phyloP scores from a whole-genome alignment of 2,888 invertebrate species.

The Rutpela maculata region DNA sequence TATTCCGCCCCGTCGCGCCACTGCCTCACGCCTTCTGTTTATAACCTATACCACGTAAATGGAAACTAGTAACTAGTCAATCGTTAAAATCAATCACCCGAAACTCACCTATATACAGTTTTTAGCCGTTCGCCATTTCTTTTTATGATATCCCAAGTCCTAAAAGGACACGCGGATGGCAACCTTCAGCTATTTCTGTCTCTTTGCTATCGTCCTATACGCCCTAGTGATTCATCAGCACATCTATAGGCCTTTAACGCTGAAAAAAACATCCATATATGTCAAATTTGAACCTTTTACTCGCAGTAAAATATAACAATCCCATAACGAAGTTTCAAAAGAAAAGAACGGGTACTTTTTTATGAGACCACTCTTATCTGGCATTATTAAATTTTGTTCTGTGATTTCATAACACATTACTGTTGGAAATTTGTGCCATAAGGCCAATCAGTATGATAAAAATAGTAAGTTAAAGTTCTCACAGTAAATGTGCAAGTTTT shows the following conservation, averaged over 20 bases:
- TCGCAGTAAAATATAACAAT: constrained; percentile 9
- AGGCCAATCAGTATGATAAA: not conserved
- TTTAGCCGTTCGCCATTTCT: constrained; percentile 24
- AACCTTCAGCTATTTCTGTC: constrained; percentile 27
- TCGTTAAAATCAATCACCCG: constrained; percentile 33
- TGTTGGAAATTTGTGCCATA: not conserved
- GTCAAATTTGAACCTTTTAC: not conserved
- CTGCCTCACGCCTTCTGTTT: not conserved
- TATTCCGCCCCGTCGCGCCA: not conserved
- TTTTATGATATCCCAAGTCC: constrained; percentile 20
- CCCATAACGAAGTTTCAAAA: not conserved
- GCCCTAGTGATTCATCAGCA: constrained; percentile 26
- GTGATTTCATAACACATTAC: not conserved
- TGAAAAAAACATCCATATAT: constrained; percentile 9
- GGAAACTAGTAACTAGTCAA: constrained; percentile 27
- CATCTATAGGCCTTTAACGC: constrained; percentile 2
- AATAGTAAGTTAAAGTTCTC: not conserved
- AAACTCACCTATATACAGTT: constrained; percentile 19
- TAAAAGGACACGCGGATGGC: constrained; percentile 5
- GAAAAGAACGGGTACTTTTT: not conserved
- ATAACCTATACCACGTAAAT: not conserved
- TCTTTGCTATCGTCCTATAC: constrained; percentile 22
- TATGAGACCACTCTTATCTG: not conserved
- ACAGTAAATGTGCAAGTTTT: too few relatives aligned
- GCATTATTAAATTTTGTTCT: not conserved